Base-by-base conservation (phyloP, 2,888 invertebrate species). In the Nomada ruficornis region DNA sequence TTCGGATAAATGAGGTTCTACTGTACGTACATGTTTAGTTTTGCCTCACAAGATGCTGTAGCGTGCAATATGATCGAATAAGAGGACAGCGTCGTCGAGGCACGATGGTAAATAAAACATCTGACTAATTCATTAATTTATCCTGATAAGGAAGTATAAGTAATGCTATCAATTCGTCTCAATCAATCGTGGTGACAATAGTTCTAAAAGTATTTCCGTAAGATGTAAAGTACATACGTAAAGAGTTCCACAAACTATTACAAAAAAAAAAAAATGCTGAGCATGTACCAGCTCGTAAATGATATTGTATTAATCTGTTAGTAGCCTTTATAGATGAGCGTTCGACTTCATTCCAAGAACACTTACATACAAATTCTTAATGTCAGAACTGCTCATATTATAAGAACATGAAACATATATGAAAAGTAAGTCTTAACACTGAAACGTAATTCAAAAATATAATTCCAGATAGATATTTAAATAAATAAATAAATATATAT, bases 141-240 rank as follows among this genome's bases (percentile, higher is more conserved):
- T 80, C 72, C 65, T 79, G n/a, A 47, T 86, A 84, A 82, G 71
- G 68, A 82, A 87, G 83, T 82, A 82, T 84, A 84, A 89, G 60
- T 86, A 86, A 86, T 82, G 77, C 55, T 89, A 88, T 80, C 73
- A 83, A 68, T 65, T 88, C 88, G 89, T 90, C 89, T 91, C 89
- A 93, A 92, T 93, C 91, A 92, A 92, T 92, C 90, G 91, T 90
- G 91, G 89, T 92, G 93, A 93, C 93, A 93, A 93, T 93, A 93
- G 93, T 89, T 89, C 89, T 89, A 90, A 90, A 86, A 90, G 88
- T 91, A 91, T 89, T 90, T 90, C 88, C 76, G 77, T 91, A 91
- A 90, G 88, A 81, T 86, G 67, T 89, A 82, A 88, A 87, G 80
- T 77, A 81, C 77, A 86, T 42, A 78, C 80, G 44, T 69, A 75